Base-by-base conservation (phyloP, 2,797 vertebrate species). In the Gallinago nigripennis region DNA sequence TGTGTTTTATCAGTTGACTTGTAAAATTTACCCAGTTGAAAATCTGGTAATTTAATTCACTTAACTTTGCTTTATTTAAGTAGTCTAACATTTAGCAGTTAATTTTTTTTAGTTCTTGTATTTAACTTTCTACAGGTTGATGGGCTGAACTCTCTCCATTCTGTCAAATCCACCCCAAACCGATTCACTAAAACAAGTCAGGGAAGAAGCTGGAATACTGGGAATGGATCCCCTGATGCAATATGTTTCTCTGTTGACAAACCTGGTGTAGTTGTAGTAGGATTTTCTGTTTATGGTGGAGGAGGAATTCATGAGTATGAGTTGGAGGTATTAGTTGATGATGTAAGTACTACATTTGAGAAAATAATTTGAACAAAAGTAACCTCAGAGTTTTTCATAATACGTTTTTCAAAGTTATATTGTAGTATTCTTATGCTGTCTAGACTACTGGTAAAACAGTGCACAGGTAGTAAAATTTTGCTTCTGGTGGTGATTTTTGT, bases 261-360 rank as follows among this genome's bases (percentile, higher is more conserved):
- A 94, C 98, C 99, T 72, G 99, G 99, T 21, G 98, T 99, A 83
- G 99, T 99, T 94, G 98, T 99, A 82, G 99, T 99, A 81, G 99
- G 99, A 28, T 99, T 99, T 97, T 99, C 99, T 75, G 99, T 99
- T 77, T 99, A 99, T 11, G 99, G 99, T 82, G 99, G 99, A 96
- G 99, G 99, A 46, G 99, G 99, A 92, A 99, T 99, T 97, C 99
- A 99, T 87, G 99, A 99, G 96, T 99, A 99, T 89, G 99, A 99
- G 86, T 97, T 99, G 73, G 99, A 99, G 82, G 99, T 99, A 82
- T 98, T 99, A 45, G 99, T 99, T 81, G 99, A 99, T 97, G 99
- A 99, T 95, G 99, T 99, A 98, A 98, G 99, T 98, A 81, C 28
- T 45, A 9, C 14, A 71, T 69, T 27, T 82, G 33, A 10, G 80